Evolutionary conservation across 2,113 vertebrate species (phyloP).

Genomic region (Dryoscopus gambensis): DNA sequence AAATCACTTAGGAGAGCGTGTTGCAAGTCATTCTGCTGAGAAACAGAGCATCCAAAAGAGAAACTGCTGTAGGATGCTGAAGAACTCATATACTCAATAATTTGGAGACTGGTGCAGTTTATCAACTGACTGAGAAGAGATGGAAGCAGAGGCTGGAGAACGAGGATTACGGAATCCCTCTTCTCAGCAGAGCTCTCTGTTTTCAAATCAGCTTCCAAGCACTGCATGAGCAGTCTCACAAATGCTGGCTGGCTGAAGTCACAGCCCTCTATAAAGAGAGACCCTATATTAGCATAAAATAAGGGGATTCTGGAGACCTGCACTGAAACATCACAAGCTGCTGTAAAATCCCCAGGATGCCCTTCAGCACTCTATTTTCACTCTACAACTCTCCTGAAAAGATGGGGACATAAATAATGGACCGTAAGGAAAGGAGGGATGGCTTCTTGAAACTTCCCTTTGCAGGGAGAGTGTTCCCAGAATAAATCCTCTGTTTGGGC

Average conservation of each 20-base stretch:
- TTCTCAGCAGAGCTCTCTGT: neutral
- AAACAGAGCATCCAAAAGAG: neutral
- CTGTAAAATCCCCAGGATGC: neutral
- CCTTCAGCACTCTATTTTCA: neutral
- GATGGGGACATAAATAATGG: slow-evolving; percentile 4
- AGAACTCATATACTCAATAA: neutral
- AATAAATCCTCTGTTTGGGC: neutral
- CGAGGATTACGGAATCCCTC: neutral
- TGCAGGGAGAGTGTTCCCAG: neutral
- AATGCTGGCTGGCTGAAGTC: neutral
- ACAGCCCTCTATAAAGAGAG: neutral
- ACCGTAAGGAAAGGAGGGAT: neutral
- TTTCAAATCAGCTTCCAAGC: neutral
- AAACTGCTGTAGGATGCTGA: neutral
- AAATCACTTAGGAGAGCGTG: neutral
- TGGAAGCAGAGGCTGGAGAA: neutral
- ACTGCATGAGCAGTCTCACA: neutral
- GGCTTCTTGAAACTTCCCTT: neutral
- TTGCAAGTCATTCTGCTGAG: slow-evolving; percentile 15
- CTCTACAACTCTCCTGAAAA: neutral
- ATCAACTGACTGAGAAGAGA: neutral
- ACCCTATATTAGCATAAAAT: neutral
- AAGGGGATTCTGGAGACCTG: neutral
- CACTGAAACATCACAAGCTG: neutral
- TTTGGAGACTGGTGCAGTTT: neutral